phyloP scores from a whole-genome alignment of 2,797 vertebrate genomes.

The Pseudochirops corinnae region DNA sequence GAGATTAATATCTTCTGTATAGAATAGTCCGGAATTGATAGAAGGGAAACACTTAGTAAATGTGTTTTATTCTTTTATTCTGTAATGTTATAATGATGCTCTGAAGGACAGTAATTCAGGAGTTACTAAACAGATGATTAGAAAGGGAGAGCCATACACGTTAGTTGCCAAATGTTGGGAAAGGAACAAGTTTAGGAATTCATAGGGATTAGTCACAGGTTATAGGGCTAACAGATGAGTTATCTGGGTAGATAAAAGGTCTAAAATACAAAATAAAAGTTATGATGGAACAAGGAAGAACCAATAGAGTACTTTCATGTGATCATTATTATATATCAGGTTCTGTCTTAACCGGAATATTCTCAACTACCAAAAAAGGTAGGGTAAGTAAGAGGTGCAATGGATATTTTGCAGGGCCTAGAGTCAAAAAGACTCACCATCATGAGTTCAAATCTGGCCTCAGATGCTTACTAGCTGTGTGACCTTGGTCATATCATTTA shows the following conservation, averaged over 20 bases:
- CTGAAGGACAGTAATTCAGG: background rate
- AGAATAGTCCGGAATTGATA: background rate
- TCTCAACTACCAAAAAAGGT: background rate
- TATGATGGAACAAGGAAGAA: background rate
- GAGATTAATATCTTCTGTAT: background rate
- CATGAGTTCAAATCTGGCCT: background rate
- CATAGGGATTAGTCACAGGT: background rate
- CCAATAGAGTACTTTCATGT: background rate
- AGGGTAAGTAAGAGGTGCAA: background rate
- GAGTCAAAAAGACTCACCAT: background rate
- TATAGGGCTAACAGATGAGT: background rate
- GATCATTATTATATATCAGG: background rate
- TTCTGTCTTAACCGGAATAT: background rate
- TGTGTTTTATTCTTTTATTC: background rate
- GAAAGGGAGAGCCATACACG: background rate
- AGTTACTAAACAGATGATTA: background rate
- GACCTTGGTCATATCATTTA: background rate
- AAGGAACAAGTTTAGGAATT: background rate
- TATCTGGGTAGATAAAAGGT: background rate
- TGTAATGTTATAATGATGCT: background rate
- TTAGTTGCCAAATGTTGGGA: background rate
- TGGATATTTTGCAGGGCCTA: background rate
- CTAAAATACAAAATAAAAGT: background rate
- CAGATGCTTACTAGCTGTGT: background rate
- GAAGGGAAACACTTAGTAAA: background rate